Percentiles rank a stretch among this genome's conserved stretches.
These are phyloP conservation scores for Masticophis lateralis DNA, from an alignment of 2,797 vertebrate genomes.

Conservation along the genomic window DNA sequence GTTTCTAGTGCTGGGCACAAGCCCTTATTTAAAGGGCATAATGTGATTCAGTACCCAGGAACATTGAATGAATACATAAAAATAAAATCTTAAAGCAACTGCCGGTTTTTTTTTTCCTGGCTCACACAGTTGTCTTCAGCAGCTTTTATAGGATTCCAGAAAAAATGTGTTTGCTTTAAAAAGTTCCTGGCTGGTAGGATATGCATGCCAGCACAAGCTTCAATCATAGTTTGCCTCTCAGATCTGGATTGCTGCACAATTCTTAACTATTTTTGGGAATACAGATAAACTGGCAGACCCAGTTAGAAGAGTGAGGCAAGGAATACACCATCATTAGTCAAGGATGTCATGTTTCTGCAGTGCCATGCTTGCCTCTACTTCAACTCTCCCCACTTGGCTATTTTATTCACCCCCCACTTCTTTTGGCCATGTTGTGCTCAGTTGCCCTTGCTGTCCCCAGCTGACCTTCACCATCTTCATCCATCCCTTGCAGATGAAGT, in stretches of 20 bases:
- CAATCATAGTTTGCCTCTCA: background rate
- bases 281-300: background rate
- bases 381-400: background rate
- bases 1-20: background rate
- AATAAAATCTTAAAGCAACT: background rate
- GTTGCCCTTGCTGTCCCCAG: background rate
- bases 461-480: background rate
- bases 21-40: background rate
- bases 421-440: background rate
- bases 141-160: background rate
- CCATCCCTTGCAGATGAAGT: background rate
- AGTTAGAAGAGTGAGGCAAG: background rate
- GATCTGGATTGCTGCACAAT: background rate
- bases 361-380: background rate
- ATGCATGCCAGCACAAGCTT: background rate
- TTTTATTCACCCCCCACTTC: rapidly evolving
- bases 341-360: background rate
- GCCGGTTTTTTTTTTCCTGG: background rate
- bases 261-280: background rate
- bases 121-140: background rate
- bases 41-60: background rate
- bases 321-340: background rate
- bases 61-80: background rate
- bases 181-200: background rate
- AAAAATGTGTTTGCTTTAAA: background rate